phyloP scores from a whole-genome alignment of 1,140 invertebrate species.

The Leucophenga varia region DNA sequence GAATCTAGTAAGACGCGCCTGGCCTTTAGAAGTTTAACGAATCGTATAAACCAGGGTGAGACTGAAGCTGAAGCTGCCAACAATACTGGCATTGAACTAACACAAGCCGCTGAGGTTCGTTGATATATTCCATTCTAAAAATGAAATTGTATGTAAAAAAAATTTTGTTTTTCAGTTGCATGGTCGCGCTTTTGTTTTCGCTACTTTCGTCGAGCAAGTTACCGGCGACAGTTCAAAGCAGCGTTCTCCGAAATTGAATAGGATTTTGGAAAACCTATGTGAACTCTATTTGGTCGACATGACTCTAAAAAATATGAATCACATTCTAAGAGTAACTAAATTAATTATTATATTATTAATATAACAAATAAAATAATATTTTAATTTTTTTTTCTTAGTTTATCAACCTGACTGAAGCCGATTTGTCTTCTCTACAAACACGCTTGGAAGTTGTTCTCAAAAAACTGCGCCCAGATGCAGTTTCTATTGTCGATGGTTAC shows the following conservation, averaged over 20 bases:
- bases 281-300: conserved; percentile 78
- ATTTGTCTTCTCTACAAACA: conserved; percentile 66
- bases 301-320: conserved; percentile 69
- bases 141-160: no score
- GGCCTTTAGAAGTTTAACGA: conserved; percentile 67
- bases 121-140: no score
- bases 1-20: conserved; percentile 69
- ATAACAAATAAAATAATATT: conserved; percentile 56
- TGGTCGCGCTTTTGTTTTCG: conserved; percentile 72
- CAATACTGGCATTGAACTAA: conserved; percentile 75
- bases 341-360: not conserved
- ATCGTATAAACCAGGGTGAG: conserved; percentile 61
- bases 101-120: conserved; percentile 70
- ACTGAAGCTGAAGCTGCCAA: conserved; percentile 81
- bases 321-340: conserved; percentile 75
- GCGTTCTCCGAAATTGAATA: conserved; percentile 58
- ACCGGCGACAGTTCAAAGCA: conserved; percentile 44
- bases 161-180: conserved; percentile 60
- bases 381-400: conserved; percentile 61
- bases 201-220: conserved; percentile 63
- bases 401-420: conserved; percentile 63
- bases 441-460: conserved; percentile 70
- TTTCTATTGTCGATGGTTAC: conserved; percentile 88
- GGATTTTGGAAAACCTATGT: conserved; percentile 69
- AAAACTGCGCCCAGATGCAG: conserved; percentile 78